These are phyloP conservation scores for Spinus pinus DNA, from an alignment of 2,797 vertebrate species.

Conservation along the genomic window DNA sequence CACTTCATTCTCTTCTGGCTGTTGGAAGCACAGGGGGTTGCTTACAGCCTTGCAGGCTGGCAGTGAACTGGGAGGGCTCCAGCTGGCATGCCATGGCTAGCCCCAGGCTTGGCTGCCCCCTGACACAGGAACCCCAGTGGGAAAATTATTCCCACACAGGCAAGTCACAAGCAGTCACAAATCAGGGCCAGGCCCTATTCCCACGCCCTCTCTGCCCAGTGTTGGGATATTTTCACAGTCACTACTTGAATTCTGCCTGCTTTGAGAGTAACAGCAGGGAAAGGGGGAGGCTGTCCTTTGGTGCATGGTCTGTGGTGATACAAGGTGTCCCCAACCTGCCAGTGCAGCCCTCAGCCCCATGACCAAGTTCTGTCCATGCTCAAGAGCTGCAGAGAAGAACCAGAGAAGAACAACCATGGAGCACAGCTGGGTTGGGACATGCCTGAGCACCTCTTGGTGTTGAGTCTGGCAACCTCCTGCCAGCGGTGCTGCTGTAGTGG, in stretches of 20 bases:
- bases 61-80: not conserved
- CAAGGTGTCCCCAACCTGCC: not conserved
- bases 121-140: not conserved
- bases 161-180: not conserved
- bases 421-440: not conserved
- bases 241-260: not conserved
- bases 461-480: not conserved
- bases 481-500: not conserved
- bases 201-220: fast-evolving
- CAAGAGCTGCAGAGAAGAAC: not conserved
- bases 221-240: not conserved
- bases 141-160: not conserved
- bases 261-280: not conserved
- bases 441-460: fast-evolving
- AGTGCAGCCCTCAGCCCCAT: fast-evolving
- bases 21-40: not conserved
- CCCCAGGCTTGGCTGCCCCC: not conserved
- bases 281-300: not conserved
- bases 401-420: fast-evolving
- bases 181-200: not conserved
- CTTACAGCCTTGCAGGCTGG: not conserved
- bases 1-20: not conserved
- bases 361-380: not conserved
- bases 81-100: not conserved
- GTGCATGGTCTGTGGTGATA: fast-evolving